Evolutionary conservation across 2,113 vertebrate genomes (phyloP).

Genomic region (Geothlypis trichas): DNA sequence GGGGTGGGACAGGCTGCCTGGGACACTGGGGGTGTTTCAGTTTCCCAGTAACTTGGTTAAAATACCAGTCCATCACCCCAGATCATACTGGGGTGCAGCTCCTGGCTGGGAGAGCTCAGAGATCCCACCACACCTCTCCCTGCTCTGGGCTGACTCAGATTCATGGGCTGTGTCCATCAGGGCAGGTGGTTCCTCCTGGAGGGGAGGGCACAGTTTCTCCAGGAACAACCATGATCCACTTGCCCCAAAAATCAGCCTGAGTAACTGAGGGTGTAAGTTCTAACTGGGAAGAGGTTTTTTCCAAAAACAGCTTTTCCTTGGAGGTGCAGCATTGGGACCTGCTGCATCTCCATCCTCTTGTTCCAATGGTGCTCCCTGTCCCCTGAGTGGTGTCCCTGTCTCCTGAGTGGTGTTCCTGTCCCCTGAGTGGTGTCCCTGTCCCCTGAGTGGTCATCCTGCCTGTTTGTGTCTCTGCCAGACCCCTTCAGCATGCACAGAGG

Average conservation of each 20-base stretch:
- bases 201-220: neutral
- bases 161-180: neutral
- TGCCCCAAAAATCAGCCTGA: neutral
- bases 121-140: neutral
- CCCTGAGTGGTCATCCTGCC: rapidly evolving
- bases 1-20: neutral
- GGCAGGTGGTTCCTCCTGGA: neutral
- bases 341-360: neutral
- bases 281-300: rapidly evolving
- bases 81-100: neutral
- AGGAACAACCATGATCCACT: rapidly evolving
- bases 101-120: too few species aligned
- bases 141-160: neutral
- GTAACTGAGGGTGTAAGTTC: rapidly evolving
- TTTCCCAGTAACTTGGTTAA: neutral
- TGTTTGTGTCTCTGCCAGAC: constrained; percentile 43
- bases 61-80: neutral
- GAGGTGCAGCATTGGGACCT: too few species aligned
- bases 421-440: neutral
- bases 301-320: neutral
- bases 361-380: rapidly evolving
- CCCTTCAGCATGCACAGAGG: constrained; percentile 55
- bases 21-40: neutral
- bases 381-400: neutral
- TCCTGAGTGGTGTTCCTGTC: neutral